phyloP scores from a whole-genome alignment of 2,797 vertebrate species.

The Ambastaia sidthimunki region DNA sequence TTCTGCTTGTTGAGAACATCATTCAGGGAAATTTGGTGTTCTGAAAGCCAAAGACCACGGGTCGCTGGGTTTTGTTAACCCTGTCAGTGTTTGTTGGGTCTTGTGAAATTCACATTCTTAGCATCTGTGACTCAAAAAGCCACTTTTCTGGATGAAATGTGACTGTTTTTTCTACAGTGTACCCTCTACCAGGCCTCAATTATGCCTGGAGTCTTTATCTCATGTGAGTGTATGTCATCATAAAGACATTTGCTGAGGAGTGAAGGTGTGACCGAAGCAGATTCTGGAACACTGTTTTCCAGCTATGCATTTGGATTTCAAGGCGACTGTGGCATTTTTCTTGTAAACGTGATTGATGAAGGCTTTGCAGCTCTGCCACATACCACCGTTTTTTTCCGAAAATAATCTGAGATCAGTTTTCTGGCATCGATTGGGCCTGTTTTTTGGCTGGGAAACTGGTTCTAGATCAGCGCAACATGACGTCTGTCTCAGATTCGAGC shows the following conservation, averaged over 20 bases:
- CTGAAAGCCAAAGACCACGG: too few species aligned
- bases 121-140: not conserved
- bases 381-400: not conserved
- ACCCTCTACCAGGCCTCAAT: not conserved
- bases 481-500: not conserved
- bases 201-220: not conserved
- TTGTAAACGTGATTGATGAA: not conserved
- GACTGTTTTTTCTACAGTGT: not conserved
- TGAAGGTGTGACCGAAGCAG: not conserved
- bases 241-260: not conserved
- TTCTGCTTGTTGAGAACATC: too few species aligned
- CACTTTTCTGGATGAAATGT: not conserved
- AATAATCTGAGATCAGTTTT: not conserved
- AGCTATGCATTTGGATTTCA: not conserved
- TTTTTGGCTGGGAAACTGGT: not conserved
- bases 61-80: too few species aligned
- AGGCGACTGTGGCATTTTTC: not conserved
- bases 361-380: not conserved
- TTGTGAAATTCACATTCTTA: not conserved
- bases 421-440: not conserved
- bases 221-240: not conserved
- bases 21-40: too few species aligned
- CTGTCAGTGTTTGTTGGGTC: too few species aligned
- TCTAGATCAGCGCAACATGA: not conserved
- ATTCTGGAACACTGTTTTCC: not conserved